Base-by-base conservation (phyloP, 2,888 invertebrate genomes). In the Stramonita haemastoma region DNA sequence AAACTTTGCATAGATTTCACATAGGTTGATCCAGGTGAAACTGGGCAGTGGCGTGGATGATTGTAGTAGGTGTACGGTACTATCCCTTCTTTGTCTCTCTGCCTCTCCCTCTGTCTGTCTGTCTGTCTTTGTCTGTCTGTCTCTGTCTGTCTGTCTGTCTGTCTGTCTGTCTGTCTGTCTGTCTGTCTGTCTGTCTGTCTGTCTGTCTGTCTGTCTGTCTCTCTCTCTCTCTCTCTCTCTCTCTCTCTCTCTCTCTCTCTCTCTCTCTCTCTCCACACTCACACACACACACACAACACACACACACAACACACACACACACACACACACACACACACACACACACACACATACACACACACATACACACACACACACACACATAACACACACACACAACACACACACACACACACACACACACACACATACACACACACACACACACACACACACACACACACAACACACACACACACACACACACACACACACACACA, bases 111-210 rank as follows among this genome's bases (percentile, higher is more conserved):
- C 70, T 70, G 26, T 73, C 73, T 73, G 4, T 73, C 73, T 70
- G 22, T 73, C 73, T 73, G 26, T 73, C 73, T 73, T n/a, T 73
- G 4, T 73, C 73, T 73, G 26, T 73, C 73, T 73, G 26, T 26
- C 73, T 73, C 73, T 26, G n/a, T 73, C 73, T 73, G n/a, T 73
- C 73, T 73, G n/a, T 73, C 73, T 73, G n/a, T 73, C 73, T 73
- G 22, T n/a, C 73, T 73, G n/a, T 73, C 73, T 34, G 17, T 79
- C 22, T 79, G 0, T 29, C 26, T 26, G 2, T 26, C 11, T 26
- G 6, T 73, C 15, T 32, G 70, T 70, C 5, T 70, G 26, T 70
- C 17, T 70, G 70, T 70, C 17, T 70, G 26, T 70, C 17, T 70
- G 26, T 70, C 17, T 70, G 70, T 70, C 17, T 70, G 26, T 70